Base-by-base conservation (phyloP, 2,797 vertebrate genomes). In the Pseudochirops corinnae region DNA sequence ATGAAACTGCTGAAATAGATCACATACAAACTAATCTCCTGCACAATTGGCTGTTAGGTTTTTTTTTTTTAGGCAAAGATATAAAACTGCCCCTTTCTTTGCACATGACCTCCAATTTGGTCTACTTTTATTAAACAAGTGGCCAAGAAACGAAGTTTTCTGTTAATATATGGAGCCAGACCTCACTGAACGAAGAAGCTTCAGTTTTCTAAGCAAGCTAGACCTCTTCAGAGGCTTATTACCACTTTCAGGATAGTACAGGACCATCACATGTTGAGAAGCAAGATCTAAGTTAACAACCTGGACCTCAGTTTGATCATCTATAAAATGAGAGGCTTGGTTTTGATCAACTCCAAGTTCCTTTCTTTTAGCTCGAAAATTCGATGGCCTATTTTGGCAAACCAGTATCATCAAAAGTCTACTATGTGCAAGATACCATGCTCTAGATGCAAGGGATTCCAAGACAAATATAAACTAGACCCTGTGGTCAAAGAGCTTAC, bases 1-100 rank as follows among this genome's bases (percentile, higher is more conserved):
- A 93, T 90, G 60, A 96, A 94, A 14, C 31, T 92, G 95, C 31
- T 90, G 52, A 96, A 90, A 74, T 56, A 62, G 92, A 96, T 67
- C 46, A 91, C 11, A 28, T 92, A 53, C 74, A 91, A 93, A 91
- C 1, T 93, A 94, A 46, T 39, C 56, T 94, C 46, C 90, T 60
- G 56, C n/a, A 90, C 92, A 55, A 11, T 0, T 87, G 14, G 87
- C 33, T 94, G 55, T 26, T 96, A 92, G 18, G 9, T 46, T 95
- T 93, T 94, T 57, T 56, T 57, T 57, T 56, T 57, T 5, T 21
- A 24, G 56, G 56, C 92, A 91, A 90, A 55, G 93, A 97, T 94
- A 90, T 16, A 74, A 90, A 52, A 50, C 90, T 39, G 31, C 28
- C 24, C 55, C 93, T 82, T 53, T 82, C 39, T 82, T 82, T 82